Evolutionary conservation across 2,797 vertebrate species (phyloP).

Genomic region (Podarcis siculus): DNA sequence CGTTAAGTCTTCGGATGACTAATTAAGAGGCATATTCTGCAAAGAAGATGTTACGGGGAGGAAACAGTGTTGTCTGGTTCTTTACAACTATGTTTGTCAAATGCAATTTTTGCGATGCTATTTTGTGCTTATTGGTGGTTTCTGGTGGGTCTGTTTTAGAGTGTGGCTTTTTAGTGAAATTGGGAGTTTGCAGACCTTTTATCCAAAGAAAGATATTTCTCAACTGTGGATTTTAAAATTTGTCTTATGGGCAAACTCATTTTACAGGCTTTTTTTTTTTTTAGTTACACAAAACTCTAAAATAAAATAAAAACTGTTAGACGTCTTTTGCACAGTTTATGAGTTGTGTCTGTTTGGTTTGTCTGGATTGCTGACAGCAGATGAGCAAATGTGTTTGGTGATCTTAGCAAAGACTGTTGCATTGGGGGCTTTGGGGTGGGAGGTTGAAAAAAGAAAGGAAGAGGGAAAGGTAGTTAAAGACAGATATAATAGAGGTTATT

Average conservation of each 20-base stretch:
- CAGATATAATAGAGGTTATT: not conserved
- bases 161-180: not conserved
- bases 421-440: too few relatives aligned
- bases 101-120: conserved; percentile 51
- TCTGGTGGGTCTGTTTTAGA: conserved; percentile 35
- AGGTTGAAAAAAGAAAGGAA: not conserved
- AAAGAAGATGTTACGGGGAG: conserved; percentile 54
- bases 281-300: not conserved
- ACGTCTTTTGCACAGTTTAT: not conserved
- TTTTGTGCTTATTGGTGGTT: conserved; percentile 19
- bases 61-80: conserved; percentile 49
- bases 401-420: too few relatives aligned
- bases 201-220: too few relatives aligned
- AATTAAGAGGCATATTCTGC: conserved; percentile 70
- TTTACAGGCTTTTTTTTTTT: not conserved
- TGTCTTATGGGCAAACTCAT: not conserved
- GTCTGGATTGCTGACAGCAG: not conserved
- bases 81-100: conserved; percentile 59
- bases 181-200: too few relatives aligned
- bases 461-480: not conserved
- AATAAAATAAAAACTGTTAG: too few relatives aligned
- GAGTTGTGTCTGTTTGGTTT: not conserved
- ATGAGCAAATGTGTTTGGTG: not conserved
- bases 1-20: conserved; percentile 69
- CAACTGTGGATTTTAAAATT: too few relatives aligned